Conservation (phyloP, 1,140 invertebrate species). For the Rhysida immarginata region DNA sequence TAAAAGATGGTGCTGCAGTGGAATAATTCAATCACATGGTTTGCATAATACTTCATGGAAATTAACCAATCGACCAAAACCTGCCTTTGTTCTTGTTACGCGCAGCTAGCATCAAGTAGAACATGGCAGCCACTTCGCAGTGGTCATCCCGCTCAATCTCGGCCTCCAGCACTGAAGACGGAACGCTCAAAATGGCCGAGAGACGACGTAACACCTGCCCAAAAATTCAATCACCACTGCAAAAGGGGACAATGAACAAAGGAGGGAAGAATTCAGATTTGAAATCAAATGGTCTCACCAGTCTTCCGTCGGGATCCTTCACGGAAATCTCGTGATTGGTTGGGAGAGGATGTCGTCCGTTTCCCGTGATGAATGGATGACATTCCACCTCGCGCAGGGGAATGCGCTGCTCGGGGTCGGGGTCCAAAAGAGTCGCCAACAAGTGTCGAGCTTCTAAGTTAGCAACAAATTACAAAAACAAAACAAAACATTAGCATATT, state of each 20-base stretch:
- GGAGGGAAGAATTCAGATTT: too few species aligned
- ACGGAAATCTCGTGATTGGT: neutral
- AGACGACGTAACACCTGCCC: neutral
- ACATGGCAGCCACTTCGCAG: slow-evolving; percentile 6
- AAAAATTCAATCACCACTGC: too few species aligned
- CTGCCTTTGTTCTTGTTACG: too few species aligned
- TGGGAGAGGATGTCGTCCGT: neutral
- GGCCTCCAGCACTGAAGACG: neutral
- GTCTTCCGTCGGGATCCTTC: neutral
- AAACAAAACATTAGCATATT: too few species aligned
- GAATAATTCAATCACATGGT: too few species aligned
- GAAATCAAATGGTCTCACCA: neutral
- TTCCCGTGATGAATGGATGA: slow-evolving; percentile 28
- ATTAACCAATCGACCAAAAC: too few species aligned
- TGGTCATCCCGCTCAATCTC: slow-evolving; percentile 3
- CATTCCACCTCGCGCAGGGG: slow-evolving; percentile 25
- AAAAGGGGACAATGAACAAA: too few species aligned
- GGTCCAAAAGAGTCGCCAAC: slow-evolving; percentile 27
- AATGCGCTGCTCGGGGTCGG: slow-evolving; percentile 25
- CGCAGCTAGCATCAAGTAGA: neutral
- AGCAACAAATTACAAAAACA: too few species aligned
- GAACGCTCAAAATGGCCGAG: neutral
- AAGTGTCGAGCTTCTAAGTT: slow-evolving; percentile 25
- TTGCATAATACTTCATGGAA: too few species aligned
- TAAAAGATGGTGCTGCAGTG: too few species aligned